phyloP scores from a whole-genome alignment of 2,888 invertebrate genomes.

The Rhimphoctona megacephalus region DNA sequence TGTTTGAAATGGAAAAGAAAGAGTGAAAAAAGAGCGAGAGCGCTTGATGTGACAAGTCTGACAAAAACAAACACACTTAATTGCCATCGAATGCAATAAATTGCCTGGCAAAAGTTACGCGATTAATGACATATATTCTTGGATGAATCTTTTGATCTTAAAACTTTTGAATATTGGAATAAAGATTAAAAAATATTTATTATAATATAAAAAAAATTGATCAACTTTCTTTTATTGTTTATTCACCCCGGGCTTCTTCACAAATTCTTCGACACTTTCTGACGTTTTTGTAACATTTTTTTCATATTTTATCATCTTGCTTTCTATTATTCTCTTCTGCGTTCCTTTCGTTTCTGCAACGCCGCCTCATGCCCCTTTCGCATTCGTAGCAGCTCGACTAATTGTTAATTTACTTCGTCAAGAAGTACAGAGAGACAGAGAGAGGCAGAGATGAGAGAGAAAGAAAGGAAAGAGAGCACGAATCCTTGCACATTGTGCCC shows the following conservation, averaged over 20 bases:
- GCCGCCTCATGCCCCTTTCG: constrained; percentile 29
- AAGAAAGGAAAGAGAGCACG: constrained; percentile 5
- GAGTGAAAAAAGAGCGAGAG: constrained; percentile 18
- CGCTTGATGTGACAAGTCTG: constrained; percentile 30
- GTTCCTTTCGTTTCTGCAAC: constrained; percentile 45
- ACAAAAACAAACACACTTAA: constrained; percentile 60
- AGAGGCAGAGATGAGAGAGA: not conserved
- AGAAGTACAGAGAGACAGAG: constrained; percentile 69
- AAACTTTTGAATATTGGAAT: not conserved
- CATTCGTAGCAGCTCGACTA: constrained; percentile 64
- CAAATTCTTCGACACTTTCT: not conserved
- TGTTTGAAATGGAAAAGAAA: constrained; percentile 9
- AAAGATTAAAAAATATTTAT: not conserved
- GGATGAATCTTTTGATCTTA: constrained; percentile 13
- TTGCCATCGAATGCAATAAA: constrained; percentile 54
- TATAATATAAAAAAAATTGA: not conserved
- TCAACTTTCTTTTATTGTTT: not conserved
- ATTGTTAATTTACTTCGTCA: constrained; percentile 78
- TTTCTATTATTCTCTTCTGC: constrained; percentile 43
- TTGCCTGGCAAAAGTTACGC: constrained; percentile 9
- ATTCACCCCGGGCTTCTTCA: not conserved
- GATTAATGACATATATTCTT: not conserved
- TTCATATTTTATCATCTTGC: constrained; percentile 40
- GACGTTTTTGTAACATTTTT: constrained; percentile 41
- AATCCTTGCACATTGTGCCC: constrained; percentile 58